Evolutionary conservation across 2,888 invertebrate species (phyloP), one percentile per base, ranked within the genome.

Genomic region (Epistrophella euchroma): DNA sequence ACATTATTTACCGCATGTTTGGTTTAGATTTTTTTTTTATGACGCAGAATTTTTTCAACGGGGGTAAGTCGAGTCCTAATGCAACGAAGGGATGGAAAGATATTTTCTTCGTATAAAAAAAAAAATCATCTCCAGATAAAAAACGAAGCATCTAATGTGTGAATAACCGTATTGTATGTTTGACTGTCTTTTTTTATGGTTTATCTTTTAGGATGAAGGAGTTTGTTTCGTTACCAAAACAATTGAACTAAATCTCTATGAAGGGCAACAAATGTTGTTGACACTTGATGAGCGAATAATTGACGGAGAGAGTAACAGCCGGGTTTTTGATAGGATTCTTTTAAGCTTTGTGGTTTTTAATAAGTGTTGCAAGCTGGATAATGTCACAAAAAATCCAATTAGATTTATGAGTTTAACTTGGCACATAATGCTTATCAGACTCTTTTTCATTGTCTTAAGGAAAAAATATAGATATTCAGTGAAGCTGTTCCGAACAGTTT

Each of bases 1-100:
- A 86, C 88, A 88, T 88, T 87, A 88, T 86, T 80, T 85, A 75
- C 83, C 88, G 87, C 87, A 87, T 88, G 84, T 84, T 79, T 79
- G 19, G 15, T 58, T 56, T 56, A 25, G 43, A 40, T 60, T 68
- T 32, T 70, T 71, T 73, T 71, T 43, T 43, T 66, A 7, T 28
- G 17, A 43, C 32, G 17, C 22, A 40, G 55, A 56, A n/a, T n/a
- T n/a, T 40, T 60, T 68, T 40, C 6, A 19, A 28, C 11, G 43
- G 52, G 86, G 75, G 60, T 62, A 58, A 28, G 13, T 72, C 32
- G 50, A 13, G 19, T 32, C 22, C 32, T 47, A 22, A 28, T 64
- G 55, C 55, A 52, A 71, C 15, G 2, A 77, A 62, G 81, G 81
- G 81, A 76, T 72, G 72, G 60, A 74, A 10, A 9, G 17, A 25